Evolutionary conservation across 2,888 invertebrate genomes (phyloP).

Genomic region (Machimus rusticus): DNA sequence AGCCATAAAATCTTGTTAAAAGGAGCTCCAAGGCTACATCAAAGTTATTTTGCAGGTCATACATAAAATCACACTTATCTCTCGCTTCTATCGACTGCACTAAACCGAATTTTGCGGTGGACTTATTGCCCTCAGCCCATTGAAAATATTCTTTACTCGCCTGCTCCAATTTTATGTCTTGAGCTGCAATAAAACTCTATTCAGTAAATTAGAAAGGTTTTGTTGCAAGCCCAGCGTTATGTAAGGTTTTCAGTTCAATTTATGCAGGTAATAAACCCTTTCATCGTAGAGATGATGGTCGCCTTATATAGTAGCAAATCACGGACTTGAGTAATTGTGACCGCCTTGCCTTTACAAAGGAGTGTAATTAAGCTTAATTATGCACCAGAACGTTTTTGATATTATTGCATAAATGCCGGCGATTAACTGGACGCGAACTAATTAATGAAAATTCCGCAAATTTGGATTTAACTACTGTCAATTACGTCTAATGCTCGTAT

Average conservation of each 20-base stretch:
- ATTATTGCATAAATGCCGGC: background rate
- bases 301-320: background rate
- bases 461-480: background rate
- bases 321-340: background rate
- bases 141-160: background rate
- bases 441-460: background rate
- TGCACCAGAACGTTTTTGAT: background rate
- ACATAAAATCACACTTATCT: background rate
- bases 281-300: background rate
- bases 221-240: background rate
- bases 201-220: conserved; percentile 15
- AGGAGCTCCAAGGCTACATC: background rate
- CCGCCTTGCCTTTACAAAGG: background rate
- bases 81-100: background rate
- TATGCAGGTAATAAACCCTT: background rate
- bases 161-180: background rate
- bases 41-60: background rate
- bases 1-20: background rate
- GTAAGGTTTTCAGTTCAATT: background rate
- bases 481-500: background rate
- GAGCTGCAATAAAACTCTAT: background rate
- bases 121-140: background rate
- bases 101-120: background rate
- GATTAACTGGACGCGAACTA: background rate
- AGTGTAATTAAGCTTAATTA: background rate